phyloP scores from a whole-genome alignment of 2,888 invertebrate genomes.

The Schizaphis graminum region DNA sequence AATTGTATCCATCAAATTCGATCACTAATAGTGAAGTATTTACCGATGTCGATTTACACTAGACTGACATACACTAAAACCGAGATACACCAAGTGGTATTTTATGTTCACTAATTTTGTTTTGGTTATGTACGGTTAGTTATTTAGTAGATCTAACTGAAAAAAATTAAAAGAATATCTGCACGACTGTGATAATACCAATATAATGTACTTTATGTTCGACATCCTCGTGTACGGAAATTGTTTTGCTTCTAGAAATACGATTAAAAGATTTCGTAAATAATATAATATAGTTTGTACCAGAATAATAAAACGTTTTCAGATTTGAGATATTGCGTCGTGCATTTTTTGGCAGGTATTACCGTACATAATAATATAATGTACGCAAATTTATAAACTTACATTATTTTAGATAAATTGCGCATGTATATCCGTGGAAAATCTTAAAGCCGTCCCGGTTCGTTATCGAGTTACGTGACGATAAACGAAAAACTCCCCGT shows the following conservation, averaged over 20 bases:
- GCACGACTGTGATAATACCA: neutral
- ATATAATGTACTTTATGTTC: neutral
- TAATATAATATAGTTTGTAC: neutral
- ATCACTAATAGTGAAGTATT: too few species aligned
- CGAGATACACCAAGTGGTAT: too few species aligned
- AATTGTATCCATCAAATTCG: too few species aligned
- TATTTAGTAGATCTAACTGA: too few species aligned
- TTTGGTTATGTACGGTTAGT: too few species aligned
- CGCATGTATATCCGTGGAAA: neutral
- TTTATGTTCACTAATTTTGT: too few species aligned
- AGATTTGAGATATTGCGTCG: neutral
- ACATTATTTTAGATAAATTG: neutral
- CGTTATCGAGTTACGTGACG: conserved; percentile 25
- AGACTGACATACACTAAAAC: too few species aligned
- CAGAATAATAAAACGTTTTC: neutral
- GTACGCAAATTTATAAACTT: neutral
- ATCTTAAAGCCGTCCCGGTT: neutral
- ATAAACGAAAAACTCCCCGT: conserved; percentile 18
- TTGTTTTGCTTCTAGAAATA: neutral
- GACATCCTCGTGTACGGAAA: neutral
- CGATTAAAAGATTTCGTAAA: neutral
- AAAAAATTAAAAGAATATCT: too few species aligned
- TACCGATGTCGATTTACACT: too few species aligned
- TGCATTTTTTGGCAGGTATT: neutral
- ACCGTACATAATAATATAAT: neutral